Percentiles rank a stretch among this genome's conserved stretches.
Evolutionary conservation across 2,797 vertebrate species (phyloP).

Genomic region (Dromococcyx pavoninus): DNA sequence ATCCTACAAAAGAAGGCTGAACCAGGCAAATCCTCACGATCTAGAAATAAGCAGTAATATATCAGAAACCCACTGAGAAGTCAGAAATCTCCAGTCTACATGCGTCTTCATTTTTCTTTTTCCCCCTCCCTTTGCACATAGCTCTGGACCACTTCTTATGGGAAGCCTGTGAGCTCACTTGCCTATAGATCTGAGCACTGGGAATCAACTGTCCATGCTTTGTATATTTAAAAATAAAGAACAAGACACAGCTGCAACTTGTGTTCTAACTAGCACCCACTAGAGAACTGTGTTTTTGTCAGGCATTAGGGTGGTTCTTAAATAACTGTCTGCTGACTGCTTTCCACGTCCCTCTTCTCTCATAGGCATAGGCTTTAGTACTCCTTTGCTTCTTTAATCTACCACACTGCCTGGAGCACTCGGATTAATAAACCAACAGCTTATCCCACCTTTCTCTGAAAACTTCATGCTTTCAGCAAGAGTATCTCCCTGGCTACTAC

Average conservation of each 20-base stretch:
- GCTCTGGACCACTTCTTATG: not conserved
- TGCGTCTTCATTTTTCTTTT: too few relatives aligned
- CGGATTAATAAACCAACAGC: not conserved
- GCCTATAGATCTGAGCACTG: not conserved
- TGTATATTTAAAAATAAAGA: not conserved
- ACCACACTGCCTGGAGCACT: not conserved
- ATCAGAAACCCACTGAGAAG: not conserved
- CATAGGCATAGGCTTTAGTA: not conserved
- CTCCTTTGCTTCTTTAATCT: not conserved
- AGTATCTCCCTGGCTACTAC: not conserved
- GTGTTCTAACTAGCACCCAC: not conserved
- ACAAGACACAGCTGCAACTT: not conserved
- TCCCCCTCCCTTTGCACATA: not conserved
- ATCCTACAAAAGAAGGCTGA: not conserved
- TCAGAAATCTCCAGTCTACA: not conserved
- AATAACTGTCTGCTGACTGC: not conserved
- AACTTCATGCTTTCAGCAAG: not conserved
- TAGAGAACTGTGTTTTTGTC: not conserved
- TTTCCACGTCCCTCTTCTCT: not conserved
- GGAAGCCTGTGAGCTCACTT: not conserved
- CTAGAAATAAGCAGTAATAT: not conserved
- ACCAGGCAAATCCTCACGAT: not conserved
- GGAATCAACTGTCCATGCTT: not conserved
- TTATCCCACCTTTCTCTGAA: not conserved
- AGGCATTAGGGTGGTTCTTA: not conserved